Percentiles rank a stretch among this genome's conserved stretches.
Evolutionary conservation across 2,113 vertebrate genomes (phyloP).

Genomic region (Planiliza haematocheilus): DNA sequence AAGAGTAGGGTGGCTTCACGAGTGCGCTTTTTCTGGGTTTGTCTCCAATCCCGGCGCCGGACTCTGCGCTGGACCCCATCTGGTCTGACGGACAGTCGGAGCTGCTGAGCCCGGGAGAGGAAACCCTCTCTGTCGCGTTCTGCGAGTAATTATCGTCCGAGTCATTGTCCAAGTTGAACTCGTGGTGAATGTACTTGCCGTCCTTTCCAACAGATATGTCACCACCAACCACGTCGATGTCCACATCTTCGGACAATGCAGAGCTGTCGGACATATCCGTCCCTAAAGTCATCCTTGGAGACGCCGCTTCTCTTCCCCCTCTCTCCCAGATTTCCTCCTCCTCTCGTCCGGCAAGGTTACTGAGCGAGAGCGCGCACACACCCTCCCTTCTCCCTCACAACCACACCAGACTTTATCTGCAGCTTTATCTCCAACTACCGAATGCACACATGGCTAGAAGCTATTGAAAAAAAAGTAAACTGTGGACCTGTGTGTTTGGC

Average conservation of each 20-base stretch:
- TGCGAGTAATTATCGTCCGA: constrained; percentile 86
- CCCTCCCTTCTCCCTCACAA: constrained; percentile 44
- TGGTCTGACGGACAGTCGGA: constrained; percentile 80
- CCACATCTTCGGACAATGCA: constrained; percentile 90
- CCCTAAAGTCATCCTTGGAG: constrained; percentile 88
- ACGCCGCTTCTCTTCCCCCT: constrained; percentile 60
- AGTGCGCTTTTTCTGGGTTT: constrained; percentile 89
- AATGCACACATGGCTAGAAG: constrained; percentile 66
- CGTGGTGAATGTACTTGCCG: constrained; percentile 82
- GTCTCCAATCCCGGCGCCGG: constrained; percentile 76
- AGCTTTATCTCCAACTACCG: constrained; percentile 59
- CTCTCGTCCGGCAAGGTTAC: constrained; percentile 52
- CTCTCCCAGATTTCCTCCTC: constrained; percentile 71
- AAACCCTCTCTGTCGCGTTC: constrained; percentile 77
- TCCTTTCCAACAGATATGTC: constrained; percentile 85
- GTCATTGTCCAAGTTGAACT: constrained; percentile 85
- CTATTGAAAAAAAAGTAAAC: constrained; percentile 39
- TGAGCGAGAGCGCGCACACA: constrained; percentile 50
- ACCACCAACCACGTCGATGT: constrained; percentile 96
- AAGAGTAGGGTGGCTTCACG: constrained; percentile 92
- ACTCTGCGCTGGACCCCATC: constrained; percentile 70
- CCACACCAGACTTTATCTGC: constrained; percentile 48
- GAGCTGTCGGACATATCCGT: constrained; percentile 90
- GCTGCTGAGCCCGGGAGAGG: constrained; percentile 82
- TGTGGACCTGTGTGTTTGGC: constrained; percentile 57